Conservation (phyloP, 2,888 invertebrate species). For the Patella pellucida region DNA sequence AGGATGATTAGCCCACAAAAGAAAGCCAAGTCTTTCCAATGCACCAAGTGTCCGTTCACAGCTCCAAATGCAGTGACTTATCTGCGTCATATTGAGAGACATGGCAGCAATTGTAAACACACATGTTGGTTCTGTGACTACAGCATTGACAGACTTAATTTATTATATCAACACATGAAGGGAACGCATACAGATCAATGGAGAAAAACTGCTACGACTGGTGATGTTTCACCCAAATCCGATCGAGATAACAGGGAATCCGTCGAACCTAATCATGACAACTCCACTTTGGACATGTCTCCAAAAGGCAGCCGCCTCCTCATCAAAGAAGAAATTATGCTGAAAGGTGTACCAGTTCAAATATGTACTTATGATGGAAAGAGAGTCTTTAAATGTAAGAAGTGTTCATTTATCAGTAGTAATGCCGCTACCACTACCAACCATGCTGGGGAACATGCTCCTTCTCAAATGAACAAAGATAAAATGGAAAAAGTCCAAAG, state of each 20-base stretch:
- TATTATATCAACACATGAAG: constrained; percentile 65
- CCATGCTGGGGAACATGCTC: constrained; percentile 44
- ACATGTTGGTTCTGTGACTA: constrained; percentile 66
- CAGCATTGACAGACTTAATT: constrained; percentile 61
- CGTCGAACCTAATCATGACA: background rate
- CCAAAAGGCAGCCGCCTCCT: background rate
- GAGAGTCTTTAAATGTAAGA: constrained; percentile 72
- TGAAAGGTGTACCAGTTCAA: constrained; percentile 44
- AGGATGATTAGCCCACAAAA: constrained; percentile 53
- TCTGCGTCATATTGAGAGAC: constrained; percentile 57
- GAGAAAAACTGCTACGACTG: constrained; percentile 37
- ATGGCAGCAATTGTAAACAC: constrained; percentile 61
- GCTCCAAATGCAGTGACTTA: constrained; percentile 56
- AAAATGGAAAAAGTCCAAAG: background rate
- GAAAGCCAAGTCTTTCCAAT: constrained; percentile 52
- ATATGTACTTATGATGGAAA: constrained; percentile 56
- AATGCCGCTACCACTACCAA: constrained; percentile 54
- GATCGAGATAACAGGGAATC: constrained; percentile 5
- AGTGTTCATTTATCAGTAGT: constrained; percentile 54
- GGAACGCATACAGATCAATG: constrained; percentile 55
- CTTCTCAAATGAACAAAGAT: background rate
- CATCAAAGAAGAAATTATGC: constrained; percentile 24
- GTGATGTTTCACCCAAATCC: constrained; percentile 13
- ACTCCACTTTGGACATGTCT: background rate
- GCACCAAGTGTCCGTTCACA: constrained; percentile 61